Evolutionary conservation across 2,113 vertebrate genomes (phyloP), one percentile per base, ranked within the genome.

Genomic region (Tetrax tetrax): DNA sequence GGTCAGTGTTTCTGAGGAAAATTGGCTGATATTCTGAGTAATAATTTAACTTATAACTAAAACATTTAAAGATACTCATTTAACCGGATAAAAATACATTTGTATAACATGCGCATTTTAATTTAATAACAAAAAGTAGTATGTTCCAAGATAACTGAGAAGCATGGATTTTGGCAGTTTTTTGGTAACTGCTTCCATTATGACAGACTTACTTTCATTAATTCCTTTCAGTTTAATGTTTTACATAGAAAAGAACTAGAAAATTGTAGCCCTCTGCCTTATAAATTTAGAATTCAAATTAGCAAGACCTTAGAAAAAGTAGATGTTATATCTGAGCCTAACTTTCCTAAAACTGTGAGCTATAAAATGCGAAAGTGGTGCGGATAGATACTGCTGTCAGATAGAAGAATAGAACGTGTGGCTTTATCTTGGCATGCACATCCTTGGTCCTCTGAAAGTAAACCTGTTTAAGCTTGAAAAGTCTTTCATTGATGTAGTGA

Each of bases 1-100:
- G 31, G 23, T 87, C 57, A 90, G 15, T 83, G 25, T 95, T 95
- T 80, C 54, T 93, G 51, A 72, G 87, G 43, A 96, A 86, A 90
- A 77, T 37, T 77, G 54, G 11, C 61, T 91, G 64, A 63, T 66
- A 83, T 81, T 95, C 66, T 59, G 70, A 53, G 25, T 47, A 54
- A 41, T 89, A 83, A 63, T 92, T 90, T 72, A 79, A 95, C 66
- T 61, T 94, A 11, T 22, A 83, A 51, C 9, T 68, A 43, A 83
- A 87, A 23, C 91, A 85, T 90, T 96, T 97, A 66, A 75, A 83
- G 41, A 41, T 89, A 54, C 31, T 83, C 0, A 28, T 79, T 95
- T 95, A 75, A 47, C 25, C 7, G 56, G 25, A 66, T 76, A 59
- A 90, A 83, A 82, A 66, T 9, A 77, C 19, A 50, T 78, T 85